Evolutionary conservation across 2,888 invertebrate species (phyloP).

Genomic region (Luperina testacea): DNA sequence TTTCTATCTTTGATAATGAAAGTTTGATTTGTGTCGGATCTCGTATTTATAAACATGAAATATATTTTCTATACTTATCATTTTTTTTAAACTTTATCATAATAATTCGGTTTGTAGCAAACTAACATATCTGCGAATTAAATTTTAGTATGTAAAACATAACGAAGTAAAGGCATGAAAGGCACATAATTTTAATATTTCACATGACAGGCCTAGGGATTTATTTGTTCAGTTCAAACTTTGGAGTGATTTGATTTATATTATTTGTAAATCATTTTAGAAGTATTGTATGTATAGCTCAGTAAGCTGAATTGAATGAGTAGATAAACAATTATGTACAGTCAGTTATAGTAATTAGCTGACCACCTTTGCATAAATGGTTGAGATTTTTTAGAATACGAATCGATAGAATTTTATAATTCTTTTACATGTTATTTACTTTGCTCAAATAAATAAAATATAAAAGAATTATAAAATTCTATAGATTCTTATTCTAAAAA

Average conservation of each 20-base stretch:
- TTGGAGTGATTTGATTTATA: constrained; percentile 49
- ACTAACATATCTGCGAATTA: constrained; percentile 65
- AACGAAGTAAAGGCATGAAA: constrained; percentile 20
- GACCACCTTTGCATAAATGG: too few species aligned
- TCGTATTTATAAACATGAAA: constrained; percentile 73
- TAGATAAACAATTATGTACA: constrained; percentile 27
- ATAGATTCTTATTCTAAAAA: too few species aligned
- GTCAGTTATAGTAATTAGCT: too few species aligned
- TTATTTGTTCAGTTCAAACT: constrained; percentile 54
- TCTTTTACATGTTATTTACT: too few species aligned
- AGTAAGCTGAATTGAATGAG: not conserved
- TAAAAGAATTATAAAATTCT: too few species aligned
- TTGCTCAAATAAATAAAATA: too few species aligned
- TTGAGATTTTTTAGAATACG: too few species aligned
- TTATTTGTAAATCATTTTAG: constrained; percentile 41
- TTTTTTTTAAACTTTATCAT: constrained; percentile 59
- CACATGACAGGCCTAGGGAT: constrained; percentile 43
- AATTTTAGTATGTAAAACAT: constrained; percentile 49
- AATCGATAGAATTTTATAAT: too few species aligned
- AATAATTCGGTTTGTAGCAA: constrained; percentile 63
- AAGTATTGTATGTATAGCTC: constrained; percentile 31
- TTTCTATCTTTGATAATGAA: constrained; percentile 56
- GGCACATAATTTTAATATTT: constrained; percentile 29
- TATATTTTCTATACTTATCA: constrained; percentile 57
- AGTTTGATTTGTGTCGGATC: constrained; percentile 73